A percentile compares a stretch with the other conserved stretches of the same genome.
Conservation (phyloP, 2,888 invertebrate genomes). For the Rotaria sp. region DNA sequence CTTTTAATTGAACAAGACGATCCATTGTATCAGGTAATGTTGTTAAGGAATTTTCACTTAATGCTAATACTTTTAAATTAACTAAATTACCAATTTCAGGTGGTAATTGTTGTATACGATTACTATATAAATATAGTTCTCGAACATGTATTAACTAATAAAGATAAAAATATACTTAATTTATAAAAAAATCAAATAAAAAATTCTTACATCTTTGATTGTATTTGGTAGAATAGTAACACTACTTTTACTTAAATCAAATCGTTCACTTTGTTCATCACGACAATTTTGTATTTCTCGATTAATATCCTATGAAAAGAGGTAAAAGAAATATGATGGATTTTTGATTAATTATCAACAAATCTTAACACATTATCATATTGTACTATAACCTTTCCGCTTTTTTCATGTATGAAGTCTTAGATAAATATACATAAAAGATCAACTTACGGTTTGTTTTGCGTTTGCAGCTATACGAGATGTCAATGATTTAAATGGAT, state of each 20-base stretch:
- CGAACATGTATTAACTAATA: constrained; percentile 38
- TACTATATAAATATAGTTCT: constrained; percentile 95
- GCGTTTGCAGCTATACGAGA: constrained; percentile 15
- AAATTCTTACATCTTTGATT: constrained; percentile 34
- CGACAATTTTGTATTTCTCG: constrained; percentile 37
- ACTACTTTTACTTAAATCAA: constrained; percentile 40
- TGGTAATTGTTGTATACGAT: constrained; percentile 76
- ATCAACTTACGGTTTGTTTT: constrained; percentile 28
- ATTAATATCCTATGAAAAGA: constrained; percentile 32
- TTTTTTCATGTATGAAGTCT: no score
- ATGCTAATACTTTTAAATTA: constrained; percentile 79
- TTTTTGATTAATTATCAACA: not conserved
- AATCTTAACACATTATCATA: not conserved
- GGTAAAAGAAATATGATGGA: not conserved
- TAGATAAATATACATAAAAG: not conserved
- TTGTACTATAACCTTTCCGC: not conserved
- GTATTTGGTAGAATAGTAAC: constrained; percentile 38
- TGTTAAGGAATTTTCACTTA: constrained; percentile 94
- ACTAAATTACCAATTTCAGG: constrained; percentile 58
- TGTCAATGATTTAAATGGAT: constrained; percentile 18
- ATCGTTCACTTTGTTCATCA: constrained; percentile 38
- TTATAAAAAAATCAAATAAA: not conserved
- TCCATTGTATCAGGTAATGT: constrained; percentile 85
- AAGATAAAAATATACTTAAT: not conserved
- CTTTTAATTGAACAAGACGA: constrained; percentile 75